A percentile compares a stretch with the other conserved stretches of the same genome.
phyloP scores from a whole-genome alignment of 2,797 vertebrate genomes.

The Synaphobranchus kaupii region DNA sequence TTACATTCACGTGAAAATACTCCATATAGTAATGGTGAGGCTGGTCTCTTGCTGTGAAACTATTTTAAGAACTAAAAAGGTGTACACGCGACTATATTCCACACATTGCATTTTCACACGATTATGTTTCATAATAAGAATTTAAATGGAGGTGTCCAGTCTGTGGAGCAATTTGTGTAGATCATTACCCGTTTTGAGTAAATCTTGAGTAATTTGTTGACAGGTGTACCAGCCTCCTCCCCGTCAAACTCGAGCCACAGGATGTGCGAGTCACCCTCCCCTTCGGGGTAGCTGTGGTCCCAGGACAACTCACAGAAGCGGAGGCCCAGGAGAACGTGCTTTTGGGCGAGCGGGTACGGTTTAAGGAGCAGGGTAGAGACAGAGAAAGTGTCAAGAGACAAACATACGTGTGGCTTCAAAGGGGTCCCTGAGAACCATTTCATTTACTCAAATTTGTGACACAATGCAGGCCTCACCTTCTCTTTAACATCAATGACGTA shows the following conservation, averaged over 20 bases:
- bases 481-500: constrained; percentile 89
- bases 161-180: background rate
- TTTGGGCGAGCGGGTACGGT: constrained; percentile 1
- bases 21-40: background rate
- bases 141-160: background rate
- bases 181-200: constrained; percentile 87
- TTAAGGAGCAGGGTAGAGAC: background rate
- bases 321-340: constrained; percentile 88
- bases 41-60: background rate
- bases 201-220: constrained; percentile 89
- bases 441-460: background rate
- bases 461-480: constrained; percentile 71
- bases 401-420: background rate
- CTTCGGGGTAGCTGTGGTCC: constrained; percentile 89
- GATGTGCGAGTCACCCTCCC: constrained; percentile 79
- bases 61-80: background rate
- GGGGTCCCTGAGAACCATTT: background rate
- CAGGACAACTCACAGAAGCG: constrained; percentile 87
- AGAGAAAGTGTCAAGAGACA: background rate
- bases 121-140: too few relatives aligned
- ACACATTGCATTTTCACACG: too few relatives aligned
- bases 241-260: constrained; percentile 95
- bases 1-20: background rate
- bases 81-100: background rate
- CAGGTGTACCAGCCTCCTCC: constrained; percentile 81